Evolutionary conservation across 2,797 vertebrate genomes (phyloP), one percentile per base, ranked within the genome.

Genomic region (Hoplostethus atlanticus): DNA sequence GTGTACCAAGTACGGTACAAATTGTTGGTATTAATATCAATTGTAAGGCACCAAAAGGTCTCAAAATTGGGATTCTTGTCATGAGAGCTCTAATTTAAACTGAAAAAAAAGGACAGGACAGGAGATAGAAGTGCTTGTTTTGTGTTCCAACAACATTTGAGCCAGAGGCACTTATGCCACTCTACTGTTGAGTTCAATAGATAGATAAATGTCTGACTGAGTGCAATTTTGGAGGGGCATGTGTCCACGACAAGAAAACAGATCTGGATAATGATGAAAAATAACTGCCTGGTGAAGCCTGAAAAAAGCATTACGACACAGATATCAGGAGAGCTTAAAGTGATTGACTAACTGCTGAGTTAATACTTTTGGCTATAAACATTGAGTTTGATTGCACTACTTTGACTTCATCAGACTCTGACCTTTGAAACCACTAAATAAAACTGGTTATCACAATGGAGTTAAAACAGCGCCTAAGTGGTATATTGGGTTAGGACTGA

Each of bases 401-500:
- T 91, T 92, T 93, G 90, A 92, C 91, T 92, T 92, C 76, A 91
- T 91, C 88, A 90, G 87, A 87, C 86, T 79, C 52, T 91, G 90
- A 92, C 93, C 90, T 94, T 93, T 93, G 91, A 93, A 88, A 89
- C 84, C 82, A 83, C 78, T 89, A 84, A 91, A 92, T 93, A 91
- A 93, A 93, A 91, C 79, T 77, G 65, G 84, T 91, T 85, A 91
- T 92, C 89, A 84, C 87, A 89, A 93, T 83, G 79, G 92, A 93
- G 91, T 92, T 93, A 89, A 93, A 93, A 89, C 83, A 79, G 87
- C 91, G 86, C 85, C 77, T 84, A 89, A 93, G 92, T 89, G 87
- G 90, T 91, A 91, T 85, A 93, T 93, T 93, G 89, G 86, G 85
- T 93, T 95, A 92, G 84, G 68, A 78, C 77, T 93, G 92, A 94